Base-by-base conservation (phyloP, 2,113 vertebrate genomes). In the Prunella himalayana region DNA sequence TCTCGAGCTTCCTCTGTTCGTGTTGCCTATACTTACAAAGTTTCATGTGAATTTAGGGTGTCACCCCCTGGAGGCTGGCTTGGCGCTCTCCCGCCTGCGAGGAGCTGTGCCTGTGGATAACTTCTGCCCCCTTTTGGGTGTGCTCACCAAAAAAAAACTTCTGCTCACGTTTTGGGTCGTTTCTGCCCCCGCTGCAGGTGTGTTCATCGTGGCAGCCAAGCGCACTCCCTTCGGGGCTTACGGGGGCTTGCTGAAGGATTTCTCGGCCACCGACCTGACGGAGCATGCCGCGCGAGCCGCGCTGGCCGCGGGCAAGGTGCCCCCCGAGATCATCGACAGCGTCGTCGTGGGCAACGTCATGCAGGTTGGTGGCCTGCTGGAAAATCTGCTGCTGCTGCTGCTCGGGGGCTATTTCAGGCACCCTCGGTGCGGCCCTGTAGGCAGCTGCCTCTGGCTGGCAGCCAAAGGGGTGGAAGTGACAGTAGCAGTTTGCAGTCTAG, bases 141-240 rank as follows among this genome's bases (percentile, higher is more conserved):
- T 99, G 21, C 98, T 99, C 95, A 96, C 99, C 37, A 37, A 37
- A 37, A 37, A 37, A 37, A 37, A 37, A 37, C 37, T 9, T 37
- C 37, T 37, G 37, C 37, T 37, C 37, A 37, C 37, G 37, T 37
- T 4, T 98, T 12, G 86, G 12, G 28, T 17, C 25, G 22, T 61
- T 63, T 41, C 72, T 47, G 35, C 37, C 79, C 42, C 6, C 76
- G 9, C 85, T 79, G 27, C 39, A 42, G 61, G 39, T 30, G 61
- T 64, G 61, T 42, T 64, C 61, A 22, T 41, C 61, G 99, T 99
- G 4, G 98, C 98, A 53, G 99, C 99, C 33, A 99, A 99, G 96
- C 98, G 99, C 65, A 99, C 99, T 7, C 99, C 99, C 4, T 99
- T 99, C 2, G 99, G 99, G 14, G 92, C 98, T 1, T 99, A 98